Conservation (phyloP, 2,113 vertebrate species). For the Gnathonemus echidnorhynchus region DNA sequence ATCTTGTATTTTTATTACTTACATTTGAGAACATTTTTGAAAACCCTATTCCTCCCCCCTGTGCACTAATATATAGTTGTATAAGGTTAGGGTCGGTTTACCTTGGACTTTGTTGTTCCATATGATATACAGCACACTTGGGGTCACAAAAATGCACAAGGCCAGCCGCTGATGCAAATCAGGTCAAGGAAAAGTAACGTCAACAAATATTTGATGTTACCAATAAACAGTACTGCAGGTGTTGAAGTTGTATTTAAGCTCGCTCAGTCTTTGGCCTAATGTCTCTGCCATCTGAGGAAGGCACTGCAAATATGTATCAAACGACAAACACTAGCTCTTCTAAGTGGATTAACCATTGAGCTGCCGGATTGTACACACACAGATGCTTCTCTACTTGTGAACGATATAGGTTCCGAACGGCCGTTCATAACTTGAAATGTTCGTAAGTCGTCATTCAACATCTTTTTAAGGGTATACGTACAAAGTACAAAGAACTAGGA, state of each 20-base stretch:
- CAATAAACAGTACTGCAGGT: background rate
- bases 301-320: background rate
- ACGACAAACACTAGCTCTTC: background rate
- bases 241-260: background rate
- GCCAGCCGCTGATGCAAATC: background rate
- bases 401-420: too few species aligned
- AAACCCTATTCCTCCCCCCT: background rate
- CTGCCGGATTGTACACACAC: background rate
- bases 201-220: conserved; percentile 2
- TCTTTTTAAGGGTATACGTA: too few species aligned
- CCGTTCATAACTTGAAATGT: too few species aligned
- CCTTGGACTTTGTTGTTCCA: background rate
- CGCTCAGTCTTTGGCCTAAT: background rate
- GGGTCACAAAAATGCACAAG: background rate
- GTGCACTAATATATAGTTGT: too few species aligned
- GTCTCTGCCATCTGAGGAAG: background rate
- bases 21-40: background rate
- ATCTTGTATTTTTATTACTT: background rate
- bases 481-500: too few species aligned
- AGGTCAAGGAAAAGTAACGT: background rate
- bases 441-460: too few species aligned
- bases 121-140: too few species aligned
- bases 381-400: too few species aligned
- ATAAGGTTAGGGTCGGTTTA: background rate
- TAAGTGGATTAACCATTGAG: background rate